These are phyloP conservation scores for Crenuchus spilurus DNA, from an alignment of 2,797 vertebrate species.

Conservation along the genomic window DNA sequence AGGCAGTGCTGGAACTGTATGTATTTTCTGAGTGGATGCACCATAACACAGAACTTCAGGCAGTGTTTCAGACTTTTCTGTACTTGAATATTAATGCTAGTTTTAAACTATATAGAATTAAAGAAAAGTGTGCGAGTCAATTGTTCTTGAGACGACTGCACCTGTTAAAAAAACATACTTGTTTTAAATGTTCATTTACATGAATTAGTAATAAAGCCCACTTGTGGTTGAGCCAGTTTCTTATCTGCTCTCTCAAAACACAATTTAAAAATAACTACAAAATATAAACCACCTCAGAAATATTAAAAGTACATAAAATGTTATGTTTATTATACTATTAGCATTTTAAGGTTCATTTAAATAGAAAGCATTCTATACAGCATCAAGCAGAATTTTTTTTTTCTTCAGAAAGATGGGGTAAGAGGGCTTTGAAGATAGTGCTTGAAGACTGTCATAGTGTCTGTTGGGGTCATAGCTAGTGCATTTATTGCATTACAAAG, in stretches of 20 bases:
- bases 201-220: conserved; percentile 56
- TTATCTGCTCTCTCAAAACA: neutral
- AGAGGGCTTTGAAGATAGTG: conserved; percentile 71
- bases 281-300: conserved; percentile 53
- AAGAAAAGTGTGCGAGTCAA: conserved; percentile 23
- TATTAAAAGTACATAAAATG: conserved; percentile 84
- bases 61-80: neutral
- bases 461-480: conserved; percentile 77
- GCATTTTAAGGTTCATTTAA: conserved; percentile 79
- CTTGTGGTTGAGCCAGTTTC: conserved; percentile 19
- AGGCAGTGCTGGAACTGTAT: neutral
- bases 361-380: conserved; percentile 85
- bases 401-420: conserved; percentile 72
- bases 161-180: conserved; percentile 27
- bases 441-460: conserved; percentile 74
- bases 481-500: conserved; percentile 86
- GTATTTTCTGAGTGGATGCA: neutral
- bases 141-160: conserved; percentile 34
- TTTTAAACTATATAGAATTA: conserved; percentile 56
- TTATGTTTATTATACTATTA: conserved; percentile 78
- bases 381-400: conserved; percentile 78
- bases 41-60: neutral
- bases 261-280: conserved; percentile 40
- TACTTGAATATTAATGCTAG: conserved; percentile 9
- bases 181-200: conserved; percentile 49